phyloP scores from a whole-genome alignment of 2,888 invertebrate genomes.

The Prostheceraeus crozeri region DNA sequence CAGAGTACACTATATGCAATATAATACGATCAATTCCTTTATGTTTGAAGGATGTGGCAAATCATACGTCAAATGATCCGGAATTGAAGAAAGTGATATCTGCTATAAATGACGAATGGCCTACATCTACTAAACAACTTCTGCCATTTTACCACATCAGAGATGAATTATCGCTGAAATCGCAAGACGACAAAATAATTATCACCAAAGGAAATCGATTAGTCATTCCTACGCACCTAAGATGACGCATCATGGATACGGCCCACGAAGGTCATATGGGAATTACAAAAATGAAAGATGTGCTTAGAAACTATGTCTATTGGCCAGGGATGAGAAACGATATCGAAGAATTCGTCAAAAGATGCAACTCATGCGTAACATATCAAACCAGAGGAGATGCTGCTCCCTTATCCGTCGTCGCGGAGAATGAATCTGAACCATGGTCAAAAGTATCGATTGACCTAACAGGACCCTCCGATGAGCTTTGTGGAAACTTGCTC shows the following conservation, averaged over 20 bases:
- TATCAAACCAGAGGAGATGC: not conserved
- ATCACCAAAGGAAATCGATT: not conserved
- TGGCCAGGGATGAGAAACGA: constrained; percentile 2
- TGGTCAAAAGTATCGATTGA: not conserved
- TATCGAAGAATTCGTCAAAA: not conserved
- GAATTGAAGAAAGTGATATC: constrained; percentile 4
- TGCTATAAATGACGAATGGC: constrained; percentile 18
- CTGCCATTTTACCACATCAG: constrained; percentile 17
- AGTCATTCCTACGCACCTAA: not conserved
- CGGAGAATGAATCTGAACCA: not conserved
- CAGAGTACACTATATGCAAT: constrained; percentile 16
- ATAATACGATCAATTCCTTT: constrained; percentile 1
- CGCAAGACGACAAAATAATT: not conserved
- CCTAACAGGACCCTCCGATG: constrained; percentile 6
- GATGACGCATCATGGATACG: not conserved
- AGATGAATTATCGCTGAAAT: constrained; percentile 1
- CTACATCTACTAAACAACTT: constrained; percentile 24
- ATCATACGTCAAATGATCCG: not conserved
- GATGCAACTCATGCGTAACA: not conserved
- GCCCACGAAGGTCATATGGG: not conserved
- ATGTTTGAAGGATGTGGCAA: constrained; percentile 6
- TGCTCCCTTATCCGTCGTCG: not conserved
- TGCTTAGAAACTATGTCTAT: constrained; percentile 6
- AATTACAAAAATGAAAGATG: constrained; percentile 12
- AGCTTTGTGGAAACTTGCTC: not conserved